Evolutionary conservation across 1,140 invertebrate genomes (phyloP).

Genomic region (Leptinotarsa texana): DNA sequence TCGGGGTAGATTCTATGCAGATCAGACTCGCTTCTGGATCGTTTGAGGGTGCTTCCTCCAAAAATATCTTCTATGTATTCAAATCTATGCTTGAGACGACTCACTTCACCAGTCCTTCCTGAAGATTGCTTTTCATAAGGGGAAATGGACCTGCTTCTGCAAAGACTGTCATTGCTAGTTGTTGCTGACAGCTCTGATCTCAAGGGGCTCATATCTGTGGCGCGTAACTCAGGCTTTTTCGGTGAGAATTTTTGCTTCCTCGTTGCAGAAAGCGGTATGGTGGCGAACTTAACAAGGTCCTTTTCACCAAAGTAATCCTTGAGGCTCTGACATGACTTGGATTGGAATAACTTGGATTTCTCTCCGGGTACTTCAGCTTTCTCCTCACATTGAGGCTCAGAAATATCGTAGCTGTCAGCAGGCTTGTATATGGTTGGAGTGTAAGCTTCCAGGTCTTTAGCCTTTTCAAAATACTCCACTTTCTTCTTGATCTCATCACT

Average conservation of each 20-base stretch:
- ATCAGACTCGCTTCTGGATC: conserved; percentile 77
- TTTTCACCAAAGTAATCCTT: conserved; percentile 79
- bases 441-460: conserved; percentile 55
- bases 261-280: conserved; percentile 49
- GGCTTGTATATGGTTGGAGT: conserved; percentile 61
- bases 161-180: conserved; percentile 68
- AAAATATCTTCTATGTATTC: conserved; percentile 61
- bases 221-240: conserved; percentile 42
- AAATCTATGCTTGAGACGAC: conserved; percentile 72
- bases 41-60: conserved; percentile 49
- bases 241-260: conserved; percentile 44
- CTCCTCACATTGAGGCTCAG: not conserved
- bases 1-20: conserved; percentile 61
- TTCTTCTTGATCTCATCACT: conserved; percentile 70
- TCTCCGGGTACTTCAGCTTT: not conserved
- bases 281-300: conserved; percentile 54
- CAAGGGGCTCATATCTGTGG: conserved; percentile 42
- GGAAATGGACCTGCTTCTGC: conserved; percentile 67
- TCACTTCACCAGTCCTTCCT: conserved; percentile 75
- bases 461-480: conserved; percentile 79
- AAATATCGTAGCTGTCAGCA: conserved; percentile 40
- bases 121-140: conserved; percentile 71
- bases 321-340: conserved; percentile 73
- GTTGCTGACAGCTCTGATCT: conserved; percentile 44
- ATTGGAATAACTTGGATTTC: conserved; percentile 56